Evolutionary conservation across 2,888 invertebrate genomes (phyloP).

Genomic region (Crioceris asparagi): DNA sequence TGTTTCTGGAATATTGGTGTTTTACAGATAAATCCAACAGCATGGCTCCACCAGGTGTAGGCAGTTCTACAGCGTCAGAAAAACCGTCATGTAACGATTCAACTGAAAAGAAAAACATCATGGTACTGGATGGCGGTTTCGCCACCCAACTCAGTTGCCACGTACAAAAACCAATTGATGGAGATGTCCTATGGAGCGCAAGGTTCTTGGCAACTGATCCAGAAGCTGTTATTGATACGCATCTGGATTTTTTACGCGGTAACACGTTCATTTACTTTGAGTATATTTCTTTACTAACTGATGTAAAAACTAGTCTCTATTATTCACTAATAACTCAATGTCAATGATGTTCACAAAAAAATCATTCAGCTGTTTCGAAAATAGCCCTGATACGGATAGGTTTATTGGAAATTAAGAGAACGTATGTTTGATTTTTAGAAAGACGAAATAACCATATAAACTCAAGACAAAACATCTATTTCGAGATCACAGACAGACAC

Average conservation of each 20-base stretch:
- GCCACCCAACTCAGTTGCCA: conserved; percentile 70
- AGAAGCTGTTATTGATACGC: conserved; percentile 66
- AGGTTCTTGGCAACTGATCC: conserved; percentile 70
- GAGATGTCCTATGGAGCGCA: conserved; percentile 84
- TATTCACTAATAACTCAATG: too few relatives aligned
- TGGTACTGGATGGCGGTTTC: conserved; percentile 64
- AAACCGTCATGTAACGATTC: neutral
- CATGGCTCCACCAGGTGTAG: conserved; percentile 30
- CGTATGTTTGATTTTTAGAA: too few relatives aligned
- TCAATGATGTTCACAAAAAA: too few relatives aligned
- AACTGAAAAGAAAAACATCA: conserved; percentile 21
- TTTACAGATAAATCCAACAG: conserved; percentile 21
- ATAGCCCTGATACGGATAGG: too few relatives aligned
- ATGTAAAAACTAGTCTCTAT: too few relatives aligned
- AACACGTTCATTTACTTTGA: too few relatives aligned
- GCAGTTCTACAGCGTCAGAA: conserved; percentile 22
- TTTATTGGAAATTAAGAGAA: too few relatives aligned
- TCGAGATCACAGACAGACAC: too few relatives aligned
- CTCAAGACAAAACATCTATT: too few relatives aligned
- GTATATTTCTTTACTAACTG: too few relatives aligned
- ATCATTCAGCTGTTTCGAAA: too few relatives aligned
- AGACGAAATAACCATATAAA: too few relatives aligned
- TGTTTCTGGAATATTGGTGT: conserved; percentile 25
- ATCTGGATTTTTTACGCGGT: conserved; percentile 74
- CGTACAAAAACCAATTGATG: conserved; percentile 64